A percentile compares a stretch with the other conserved stretches of the same genome.
phyloP scores from a whole-genome alignment of 2,797 vertebrate species.

The Coreius guichenoti region DNA sequence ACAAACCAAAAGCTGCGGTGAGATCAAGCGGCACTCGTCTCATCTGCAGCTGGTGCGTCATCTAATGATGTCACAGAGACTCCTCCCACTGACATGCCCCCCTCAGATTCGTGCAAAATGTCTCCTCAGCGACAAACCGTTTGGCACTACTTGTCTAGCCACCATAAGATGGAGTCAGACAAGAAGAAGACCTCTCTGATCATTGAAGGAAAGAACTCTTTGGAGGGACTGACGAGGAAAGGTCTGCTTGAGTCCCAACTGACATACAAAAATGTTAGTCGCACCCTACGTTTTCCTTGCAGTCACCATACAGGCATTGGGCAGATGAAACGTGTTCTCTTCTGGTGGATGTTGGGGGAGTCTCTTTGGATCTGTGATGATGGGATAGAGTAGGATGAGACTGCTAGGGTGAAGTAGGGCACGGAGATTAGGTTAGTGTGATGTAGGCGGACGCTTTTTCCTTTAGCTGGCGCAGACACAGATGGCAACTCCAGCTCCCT shows the following conservation, averaged over 20 bases:
- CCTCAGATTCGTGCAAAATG: slow-evolving; percentile 51
- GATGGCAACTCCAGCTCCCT: slow-evolving; percentile 96
- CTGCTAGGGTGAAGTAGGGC: slow-evolving; percentile 59
- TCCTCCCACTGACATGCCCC: slow-evolving; percentile 52
- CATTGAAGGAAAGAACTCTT: slow-evolving; percentile 63
- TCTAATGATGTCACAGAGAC: slow-evolving; percentile 39
- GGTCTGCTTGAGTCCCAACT: slow-evolving; percentile 40
- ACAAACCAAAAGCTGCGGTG: slow-evolving; percentile 18
- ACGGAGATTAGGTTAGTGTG: slow-evolving; percentile 87
- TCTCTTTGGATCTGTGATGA: slow-evolving; percentile 59
- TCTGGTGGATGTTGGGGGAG: slow-evolving; percentile 39
- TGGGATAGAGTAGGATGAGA: slow-evolving; percentile 65
- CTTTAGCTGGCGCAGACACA: slow-evolving; percentile 93
- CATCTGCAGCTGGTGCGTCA: slow-evolving; percentile 31
- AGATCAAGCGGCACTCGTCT: slow-evolving; percentile 29
- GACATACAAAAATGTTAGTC: slow-evolving; percentile 30
- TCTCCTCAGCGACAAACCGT: slow-evolving; percentile 43
- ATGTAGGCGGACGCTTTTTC: slow-evolving; percentile 96
- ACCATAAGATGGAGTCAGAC: slow-evolving; percentile 29
- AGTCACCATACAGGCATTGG: slow-evolving; percentile 10
- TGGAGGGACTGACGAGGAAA: slow-evolving; percentile 62
- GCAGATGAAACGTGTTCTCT: slow-evolving; percentile 17
- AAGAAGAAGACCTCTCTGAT: slow-evolving; percentile 46
- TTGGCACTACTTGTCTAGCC: slow-evolving; percentile 30
- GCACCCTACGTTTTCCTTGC: slow-evolving; percentile 23